Conservation (phyloP, 2,888 invertebrate species). For the Malthinus seriepunctatus region DNA sequence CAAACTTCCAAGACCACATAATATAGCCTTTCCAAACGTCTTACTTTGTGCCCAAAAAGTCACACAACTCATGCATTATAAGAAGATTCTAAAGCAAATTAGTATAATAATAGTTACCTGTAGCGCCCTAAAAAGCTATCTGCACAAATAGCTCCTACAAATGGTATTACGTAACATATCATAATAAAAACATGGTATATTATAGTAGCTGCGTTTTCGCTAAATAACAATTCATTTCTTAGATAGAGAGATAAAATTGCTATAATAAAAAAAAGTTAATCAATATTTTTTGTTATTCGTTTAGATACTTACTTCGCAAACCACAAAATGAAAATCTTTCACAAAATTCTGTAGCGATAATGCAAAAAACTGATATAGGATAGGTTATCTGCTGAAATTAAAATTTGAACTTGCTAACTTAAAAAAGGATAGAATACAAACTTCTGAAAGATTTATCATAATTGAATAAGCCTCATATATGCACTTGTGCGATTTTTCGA, state of each 20-base stretch:
- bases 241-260: constrained; percentile 81
- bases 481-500: too few species aligned
- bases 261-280: constrained; percentile 47
- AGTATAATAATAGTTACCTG: constrained; percentile 45
- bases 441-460: too few species aligned
- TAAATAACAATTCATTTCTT: constrained; percentile 67
- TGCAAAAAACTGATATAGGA: constrained; percentile 75
- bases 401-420: neutral
- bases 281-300: neutral
- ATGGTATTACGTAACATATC: constrained; percentile 75
- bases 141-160: constrained; percentile 76
- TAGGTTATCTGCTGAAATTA: constrained; percentile 51
- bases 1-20: too few species aligned
- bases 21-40: too few species aligned
- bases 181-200: constrained; percentile 78
- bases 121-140: constrained; percentile 81
- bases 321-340: constrained; percentile 87
- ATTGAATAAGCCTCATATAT: too few species aligned
- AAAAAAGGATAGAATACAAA: too few species aligned
- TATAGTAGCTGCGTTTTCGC: constrained; percentile 70
- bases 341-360: constrained; percentile 83
- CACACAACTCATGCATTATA: neutral
- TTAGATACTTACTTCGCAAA: constrained; percentile 64
- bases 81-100: neutral
- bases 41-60: too few species aligned